Conservation (phyloP, 2,113 vertebrate genomes). For the Cricetomys ansorgei region DNA sequence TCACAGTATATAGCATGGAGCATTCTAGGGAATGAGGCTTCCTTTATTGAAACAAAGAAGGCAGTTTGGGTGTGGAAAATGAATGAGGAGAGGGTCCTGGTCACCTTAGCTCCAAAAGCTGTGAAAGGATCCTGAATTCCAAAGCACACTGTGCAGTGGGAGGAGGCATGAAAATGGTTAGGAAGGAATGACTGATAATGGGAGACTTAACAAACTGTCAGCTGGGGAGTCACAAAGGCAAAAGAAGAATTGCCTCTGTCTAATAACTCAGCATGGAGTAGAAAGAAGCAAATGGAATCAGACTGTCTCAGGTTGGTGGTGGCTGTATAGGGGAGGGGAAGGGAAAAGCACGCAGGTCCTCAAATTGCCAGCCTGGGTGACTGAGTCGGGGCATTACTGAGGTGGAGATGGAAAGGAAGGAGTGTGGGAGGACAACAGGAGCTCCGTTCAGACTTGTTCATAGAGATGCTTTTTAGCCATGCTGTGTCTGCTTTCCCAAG, state of each 20-base stretch:
- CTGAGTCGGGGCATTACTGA: neutral
- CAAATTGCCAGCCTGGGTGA: neutral
- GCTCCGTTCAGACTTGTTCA: neutral
- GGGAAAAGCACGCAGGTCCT: too few species aligned
- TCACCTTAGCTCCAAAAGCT: too few species aligned
- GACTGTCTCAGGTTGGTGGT: neutral
- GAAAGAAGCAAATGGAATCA: neutral
- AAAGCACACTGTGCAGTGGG: neutral
- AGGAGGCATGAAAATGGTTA: too few species aligned
- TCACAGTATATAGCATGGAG: neutral
- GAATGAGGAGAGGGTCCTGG: too few species aligned
- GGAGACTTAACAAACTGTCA: neutral
- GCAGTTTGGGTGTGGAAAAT: neutral
- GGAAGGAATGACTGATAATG: neutral
- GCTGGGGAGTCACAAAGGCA: neutral
- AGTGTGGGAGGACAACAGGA: neutral
- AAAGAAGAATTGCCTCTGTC: neutral
- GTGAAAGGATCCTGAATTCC: neutral
- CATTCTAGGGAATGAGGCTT: too few species aligned
- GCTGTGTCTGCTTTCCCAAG: neutral
- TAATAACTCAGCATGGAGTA: fast-evolving
- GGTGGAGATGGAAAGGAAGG: too few species aligned
- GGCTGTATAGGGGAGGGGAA: neutral
- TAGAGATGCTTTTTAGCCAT: neutral
- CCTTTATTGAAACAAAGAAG: neutral